Evolutionary conservation across 2,888 invertebrate species (phyloP).

Genomic region (Bugulina stolonifera): DNA sequence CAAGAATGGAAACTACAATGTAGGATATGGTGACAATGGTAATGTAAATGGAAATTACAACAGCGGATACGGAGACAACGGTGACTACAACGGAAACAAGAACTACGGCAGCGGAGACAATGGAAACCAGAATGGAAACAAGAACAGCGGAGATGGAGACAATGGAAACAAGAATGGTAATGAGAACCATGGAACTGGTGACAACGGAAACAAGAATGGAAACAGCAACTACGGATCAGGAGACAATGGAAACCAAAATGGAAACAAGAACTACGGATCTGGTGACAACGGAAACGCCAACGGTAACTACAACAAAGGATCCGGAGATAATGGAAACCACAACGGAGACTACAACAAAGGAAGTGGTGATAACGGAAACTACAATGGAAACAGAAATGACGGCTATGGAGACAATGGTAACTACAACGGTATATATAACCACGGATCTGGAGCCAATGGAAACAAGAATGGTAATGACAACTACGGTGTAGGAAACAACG

Average conservation of each 20-base stretch:
- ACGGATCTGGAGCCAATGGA: no score
- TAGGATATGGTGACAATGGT: constrained; percentile 1
- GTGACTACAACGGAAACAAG: neutral
- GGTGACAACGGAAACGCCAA: constrained; percentile 8
- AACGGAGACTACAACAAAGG: constrained; percentile 20
- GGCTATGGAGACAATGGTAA: no score
- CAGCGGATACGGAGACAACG: constrained; percentile 9
- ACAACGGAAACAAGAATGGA: no score
- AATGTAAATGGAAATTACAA: constrained; percentile 6
- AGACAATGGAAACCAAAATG: constrained; percentile 4
- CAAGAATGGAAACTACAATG: neutral
- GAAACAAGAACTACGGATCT: no score
- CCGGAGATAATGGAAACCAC: constrained; percentile 1
- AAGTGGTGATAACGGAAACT: constrained; percentile 1
- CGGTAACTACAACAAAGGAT: constrained; percentile 14
- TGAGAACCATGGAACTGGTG: constrained; percentile 3
- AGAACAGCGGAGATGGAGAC: no score
- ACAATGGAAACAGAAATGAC: no score
- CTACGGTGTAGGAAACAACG: constrained; percentile 1
- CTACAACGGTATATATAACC: neutral
- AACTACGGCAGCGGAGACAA: constrained; percentile 10
- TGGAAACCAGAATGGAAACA: constrained; percentile 16
- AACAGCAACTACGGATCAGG: no score
- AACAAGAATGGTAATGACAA: no score
- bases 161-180: no score